These are phyloP conservation scores for Hymenopus coronatus DNA, from an alignment of 2,888 invertebrate species.

Conservation along the genomic window DNA sequence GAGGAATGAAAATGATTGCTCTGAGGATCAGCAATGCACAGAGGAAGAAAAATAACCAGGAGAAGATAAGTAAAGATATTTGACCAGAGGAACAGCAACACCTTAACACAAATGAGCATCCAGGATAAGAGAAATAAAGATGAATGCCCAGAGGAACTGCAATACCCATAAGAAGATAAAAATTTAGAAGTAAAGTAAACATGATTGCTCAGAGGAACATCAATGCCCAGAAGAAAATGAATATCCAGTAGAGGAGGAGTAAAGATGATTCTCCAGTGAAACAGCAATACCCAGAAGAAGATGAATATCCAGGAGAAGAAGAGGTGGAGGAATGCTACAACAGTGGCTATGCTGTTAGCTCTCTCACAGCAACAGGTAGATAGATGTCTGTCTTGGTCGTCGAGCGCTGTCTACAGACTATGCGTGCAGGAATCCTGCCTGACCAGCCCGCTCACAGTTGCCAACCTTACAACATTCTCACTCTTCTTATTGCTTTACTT, in stretches of 20 bases:
- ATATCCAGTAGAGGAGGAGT: not conserved
- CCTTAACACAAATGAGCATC: too few species aligned
- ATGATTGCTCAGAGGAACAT: too few species aligned
- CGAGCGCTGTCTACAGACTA: not conserved
- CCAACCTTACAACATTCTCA: not conserved
- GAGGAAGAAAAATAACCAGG: too few species aligned
- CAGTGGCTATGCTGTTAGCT: not conserved
- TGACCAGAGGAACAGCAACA: too few species aligned
- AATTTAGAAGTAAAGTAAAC: too few species aligned
- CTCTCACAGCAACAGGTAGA: not conserved
- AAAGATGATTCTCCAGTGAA: not conserved
- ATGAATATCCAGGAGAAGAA: not conserved
- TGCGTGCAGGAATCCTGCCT: conserved; percentile 21
- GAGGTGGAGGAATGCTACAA: not conserved
- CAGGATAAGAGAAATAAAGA: too few species aligned
- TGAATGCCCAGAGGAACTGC: too few species aligned
- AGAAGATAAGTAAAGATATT: too few species aligned
- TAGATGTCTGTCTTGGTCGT: not conserved
- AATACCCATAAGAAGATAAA: too few species aligned
- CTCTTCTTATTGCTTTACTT: not conserved
- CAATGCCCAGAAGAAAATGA: not conserved
- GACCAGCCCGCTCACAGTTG: not conserved
- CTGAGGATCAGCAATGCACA: too few species aligned
- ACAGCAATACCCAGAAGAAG: not conserved
- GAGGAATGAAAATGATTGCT: too few species aligned